Evolutionary conservation across 2,113 vertebrate genomes (phyloP), one percentile per base, ranked within the genome.

Genomic region (Mesocricetus auratus): DNA sequence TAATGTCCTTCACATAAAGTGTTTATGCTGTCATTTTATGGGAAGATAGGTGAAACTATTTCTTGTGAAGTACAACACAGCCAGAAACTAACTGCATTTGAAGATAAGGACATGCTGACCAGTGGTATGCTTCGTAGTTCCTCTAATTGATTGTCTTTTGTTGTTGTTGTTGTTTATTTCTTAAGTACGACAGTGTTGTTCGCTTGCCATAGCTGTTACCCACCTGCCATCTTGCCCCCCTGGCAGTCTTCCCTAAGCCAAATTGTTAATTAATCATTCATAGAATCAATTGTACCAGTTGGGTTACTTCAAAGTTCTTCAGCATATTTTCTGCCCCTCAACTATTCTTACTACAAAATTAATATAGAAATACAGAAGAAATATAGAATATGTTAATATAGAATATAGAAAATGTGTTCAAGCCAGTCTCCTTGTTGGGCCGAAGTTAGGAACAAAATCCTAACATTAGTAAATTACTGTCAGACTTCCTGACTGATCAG

Each of bases 51-150:
- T 95, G 91, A 95, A 69, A 94, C 77, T 26, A 94, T 95, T 96
- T 96, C 91, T 90, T 93, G 97, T 96, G 75, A 91, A 96, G 97
- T 74, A 29, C 69, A n/a, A 29, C 83, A 36, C 58, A 78, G 29
- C 56, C 96, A 92, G 60, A 83, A 86, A 56, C 89, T 86, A 75
- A 94, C 93, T 96, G 50, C 42, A 69, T 98, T 98, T 95, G 81
- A 77, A 98, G 96, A 96, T 96, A 98, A 98, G 93, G 87, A 94
- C 82, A 91, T 21, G 19, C 91, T 60, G 77, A 94, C 60, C 87
- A 11, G 31, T 88, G 81, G 36, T 75, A 56, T 95, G 82, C 53
- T 81, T 53, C 86, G 71, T 17, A 77, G 95, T 96, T 50, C 66
- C 13, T 96, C 95, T 96, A 98, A 94, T 15, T 97, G 92, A 92